Evolutionary conservation across 2,888 invertebrate species (phyloP).

Genomic region (Eupithecia inturbata): DNA sequence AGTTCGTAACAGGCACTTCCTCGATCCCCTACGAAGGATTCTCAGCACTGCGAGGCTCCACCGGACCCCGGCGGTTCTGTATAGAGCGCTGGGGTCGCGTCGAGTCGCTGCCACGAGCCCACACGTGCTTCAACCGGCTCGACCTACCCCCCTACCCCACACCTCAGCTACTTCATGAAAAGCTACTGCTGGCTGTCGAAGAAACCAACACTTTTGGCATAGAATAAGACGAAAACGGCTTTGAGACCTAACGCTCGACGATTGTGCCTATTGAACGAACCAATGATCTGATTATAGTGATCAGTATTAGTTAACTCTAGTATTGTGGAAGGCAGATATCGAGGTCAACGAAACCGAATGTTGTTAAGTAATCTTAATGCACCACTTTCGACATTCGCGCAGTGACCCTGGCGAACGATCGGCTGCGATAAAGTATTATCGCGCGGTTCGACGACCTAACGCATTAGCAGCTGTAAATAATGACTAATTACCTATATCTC

Average conservation of each 20-base stretch:
- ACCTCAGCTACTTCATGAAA: conserved; percentile 95
- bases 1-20: conserved; percentile 99
- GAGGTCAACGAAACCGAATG: conserved; percentile 21
- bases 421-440: conserved; percentile 43
- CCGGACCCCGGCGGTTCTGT: conserved; percentile 97
- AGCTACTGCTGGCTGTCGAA: conserved; percentile 95
- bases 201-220: conserved; percentile 98
- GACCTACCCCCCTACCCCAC: conserved; percentile 98
- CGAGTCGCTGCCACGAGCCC: conserved; percentile 96
- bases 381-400: conserved; percentile 22
- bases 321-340: conserved; percentile 4
- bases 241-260: not conserved
- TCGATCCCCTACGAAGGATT: conserved; percentile 99
- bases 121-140: conserved; percentile 98
- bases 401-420: conserved; percentile 35
- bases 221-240: conserved; percentile 84
- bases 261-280: not conserved
- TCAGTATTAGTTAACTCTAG: not conserved
- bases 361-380: conserved; percentile 14
- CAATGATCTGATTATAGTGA: not conserved
- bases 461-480: conserved; percentile 58
- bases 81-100: conserved; percentile 99
- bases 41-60: conserved; percentile 96
- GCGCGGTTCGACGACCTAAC: conserved; percentile 45
- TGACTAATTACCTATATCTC: conserved; percentile 51